These are phyloP conservation scores for Temnothorax rugatulus DNA, from an alignment of 2,888 invertebrate species.

Conservation along the genomic window DNA sequence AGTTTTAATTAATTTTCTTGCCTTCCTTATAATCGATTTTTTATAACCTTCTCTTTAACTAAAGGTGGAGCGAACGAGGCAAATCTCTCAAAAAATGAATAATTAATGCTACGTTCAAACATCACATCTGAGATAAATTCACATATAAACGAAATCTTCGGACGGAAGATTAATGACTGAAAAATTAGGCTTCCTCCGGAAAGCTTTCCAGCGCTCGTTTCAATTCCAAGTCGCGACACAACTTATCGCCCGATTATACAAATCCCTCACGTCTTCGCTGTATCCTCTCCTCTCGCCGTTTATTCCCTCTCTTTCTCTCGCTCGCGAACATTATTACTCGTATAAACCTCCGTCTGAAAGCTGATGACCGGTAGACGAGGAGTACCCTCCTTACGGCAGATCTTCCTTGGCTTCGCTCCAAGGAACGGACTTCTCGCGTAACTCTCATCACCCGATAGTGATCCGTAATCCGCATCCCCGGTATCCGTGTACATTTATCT, in stretches of 20 bases:
- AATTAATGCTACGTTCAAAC: neutral
- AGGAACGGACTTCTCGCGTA: neutral
- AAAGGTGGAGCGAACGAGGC: neutral
- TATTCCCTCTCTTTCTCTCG: neutral
- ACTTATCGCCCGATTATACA: slow-evolving; percentile 52
- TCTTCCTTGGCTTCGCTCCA: slow-evolving; percentile 73
- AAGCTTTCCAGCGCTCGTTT: slow-evolving; percentile 28
- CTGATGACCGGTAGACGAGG: slow-evolving; percentile 75
- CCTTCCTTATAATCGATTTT: slow-evolving; percentile 17
- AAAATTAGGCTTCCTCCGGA: slow-evolving; percentile 22
- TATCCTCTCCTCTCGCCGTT: slow-evolving; percentile 9
- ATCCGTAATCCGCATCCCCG: neutral
- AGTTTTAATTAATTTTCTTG: slow-evolving; percentile 36
- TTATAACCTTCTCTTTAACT: slow-evolving; percentile 1
- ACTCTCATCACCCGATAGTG: slow-evolving; percentile 5
- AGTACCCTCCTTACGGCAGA: slow-evolving; percentile 72
- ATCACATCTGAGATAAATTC: neutral
- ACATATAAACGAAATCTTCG: neutral
- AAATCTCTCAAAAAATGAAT: neutral
- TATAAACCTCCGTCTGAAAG: slow-evolving; percentile 70
- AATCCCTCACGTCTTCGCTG: slow-evolving; percentile 30
- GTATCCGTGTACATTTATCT: slow-evolving; percentile 6
- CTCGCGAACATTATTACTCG: slow-evolving; percentile 58
- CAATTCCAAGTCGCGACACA: slow-evolving; percentile 32
- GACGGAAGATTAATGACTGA: slow-evolving; percentile 8